These are phyloP conservation scores for Burhinus bistriatus DNA, from an alignment of 2,113 vertebrate species.

Conservation along the genomic window DNA sequence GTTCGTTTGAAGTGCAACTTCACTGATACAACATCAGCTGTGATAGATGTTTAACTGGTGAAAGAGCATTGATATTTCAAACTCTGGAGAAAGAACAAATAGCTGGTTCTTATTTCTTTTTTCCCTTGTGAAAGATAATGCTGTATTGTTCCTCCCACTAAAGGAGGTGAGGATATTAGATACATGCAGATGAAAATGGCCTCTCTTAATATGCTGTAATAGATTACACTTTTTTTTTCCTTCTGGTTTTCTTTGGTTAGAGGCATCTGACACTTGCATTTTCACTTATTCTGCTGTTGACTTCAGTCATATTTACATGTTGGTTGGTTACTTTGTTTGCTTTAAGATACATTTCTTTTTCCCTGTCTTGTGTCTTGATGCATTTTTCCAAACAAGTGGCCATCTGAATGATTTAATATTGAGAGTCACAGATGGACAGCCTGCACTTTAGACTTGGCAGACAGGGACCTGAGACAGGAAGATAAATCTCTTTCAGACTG, in stretches of 20 bases:
- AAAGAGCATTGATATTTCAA: not conserved
- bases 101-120: not conserved
- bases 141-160: not conserved
- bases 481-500: constrained; percentile 3
- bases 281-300: not conserved
- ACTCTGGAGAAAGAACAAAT: not conserved
- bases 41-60: not conserved
- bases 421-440: constrained; percentile 13
- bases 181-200: not conserved
- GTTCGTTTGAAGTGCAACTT: not conserved
- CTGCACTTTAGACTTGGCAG: not conserved
- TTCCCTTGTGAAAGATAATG: not conserved
- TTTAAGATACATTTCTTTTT: not conserved
- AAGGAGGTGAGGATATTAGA: not conserved
- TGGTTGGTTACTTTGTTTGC: not conserved
- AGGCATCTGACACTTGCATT: not conserved
- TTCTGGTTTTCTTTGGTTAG: not conserved
- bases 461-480: not conserved
- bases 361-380: not conserved
- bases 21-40: not conserved
- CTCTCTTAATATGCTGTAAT: not conserved
- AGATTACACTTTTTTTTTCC: not conserved
- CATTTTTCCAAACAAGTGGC: not conserved
- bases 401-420: not conserved
- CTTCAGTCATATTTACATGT: not conserved